phyloP scores from a whole-genome alignment of 2,797 vertebrate species.

The Enteromius unitaeniatus region DNA sequence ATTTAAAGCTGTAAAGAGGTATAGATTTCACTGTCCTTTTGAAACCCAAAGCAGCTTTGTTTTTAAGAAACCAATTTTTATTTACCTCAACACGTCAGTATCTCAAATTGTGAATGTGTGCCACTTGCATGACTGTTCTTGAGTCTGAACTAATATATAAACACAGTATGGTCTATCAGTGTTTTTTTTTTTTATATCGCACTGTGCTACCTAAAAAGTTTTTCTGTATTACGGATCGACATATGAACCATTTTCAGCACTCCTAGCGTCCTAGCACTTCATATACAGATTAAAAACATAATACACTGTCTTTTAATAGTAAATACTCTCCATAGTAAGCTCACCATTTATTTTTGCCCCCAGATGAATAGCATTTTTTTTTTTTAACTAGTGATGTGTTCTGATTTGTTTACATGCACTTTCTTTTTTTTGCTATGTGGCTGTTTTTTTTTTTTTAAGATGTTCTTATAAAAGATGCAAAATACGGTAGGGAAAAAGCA shows the following conservation, averaged over 20 bases:
- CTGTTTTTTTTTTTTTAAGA: neutral
- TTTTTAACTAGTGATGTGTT: neutral
- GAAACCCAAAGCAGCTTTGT: neutral
- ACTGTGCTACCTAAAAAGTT: neutral
- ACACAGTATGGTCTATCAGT: neutral
- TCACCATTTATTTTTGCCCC: neutral
- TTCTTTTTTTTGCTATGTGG: too few species aligned
- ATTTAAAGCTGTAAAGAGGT: neutral
- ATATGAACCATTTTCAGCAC: neutral
- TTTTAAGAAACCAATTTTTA: neutral
- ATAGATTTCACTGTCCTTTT: neutral
- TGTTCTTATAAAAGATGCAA: neutral
- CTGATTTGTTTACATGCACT: neutral
- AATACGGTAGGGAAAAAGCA: neutral
- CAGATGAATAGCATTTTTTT: neutral
- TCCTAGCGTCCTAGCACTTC: neutral
- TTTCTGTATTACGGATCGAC: neutral
- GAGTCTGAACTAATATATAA: neutral
- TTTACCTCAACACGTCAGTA: neutral
- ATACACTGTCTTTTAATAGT: neutral
- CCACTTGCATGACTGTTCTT: neutral
- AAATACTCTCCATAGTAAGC: neutral
- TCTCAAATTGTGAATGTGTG: neutral
- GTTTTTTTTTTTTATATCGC: conserved; percentile 12
- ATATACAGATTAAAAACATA: neutral